A percentile compares a stretch with the other conserved stretches of the same genome.
Conservation (phyloP, 2,888 invertebrate species). For the Halocaridina rubra region DNA sequence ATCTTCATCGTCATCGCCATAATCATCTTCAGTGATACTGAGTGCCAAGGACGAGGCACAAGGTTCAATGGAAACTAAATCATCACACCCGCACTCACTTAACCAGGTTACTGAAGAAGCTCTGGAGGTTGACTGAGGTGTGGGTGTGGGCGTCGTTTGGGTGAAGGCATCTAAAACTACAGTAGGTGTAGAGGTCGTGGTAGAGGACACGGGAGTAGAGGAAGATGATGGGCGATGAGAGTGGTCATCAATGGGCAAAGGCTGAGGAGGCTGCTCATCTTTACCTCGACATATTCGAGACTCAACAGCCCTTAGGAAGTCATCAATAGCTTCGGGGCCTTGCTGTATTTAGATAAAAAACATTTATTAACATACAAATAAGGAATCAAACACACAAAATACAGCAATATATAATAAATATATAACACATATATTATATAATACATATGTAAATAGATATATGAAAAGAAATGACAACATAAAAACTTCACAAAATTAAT, state of each 20-base stretch:
- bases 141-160: constrained; percentile 42
- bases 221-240: background rate
- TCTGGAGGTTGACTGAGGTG: constrained; percentile 36
- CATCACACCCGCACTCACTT: constrained; percentile 54
- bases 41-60: constrained; percentile 55
- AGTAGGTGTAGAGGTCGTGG: constrained; percentile 22
- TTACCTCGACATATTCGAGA: constrained; percentile 29
- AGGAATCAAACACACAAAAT: too few relatives aligned
- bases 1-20: constrained; percentile 47
- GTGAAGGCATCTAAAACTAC: constrained; percentile 53
- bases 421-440: too few relatives aligned
- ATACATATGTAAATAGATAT: too few relatives aligned
- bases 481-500: too few relatives aligned
- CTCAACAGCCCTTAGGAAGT: constrained; percentile 43
- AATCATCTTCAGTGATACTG: constrained; percentile 56
- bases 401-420: too few relatives aligned
- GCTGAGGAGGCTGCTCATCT: background rate
- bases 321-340: constrained; percentile 5
- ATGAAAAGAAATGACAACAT: too few relatives aligned
- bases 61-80: constrained; percentile 53
- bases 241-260: background rate
- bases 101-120: constrained; percentile 51
- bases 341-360: too few relatives aligned
- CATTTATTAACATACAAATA: too few relatives aligned
- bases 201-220: constrained; percentile 6